Evolutionary conservation across 2,113 vertebrate species (phyloP), one percentile per base, ranked within the genome.

Genomic region (Anser cygnoides): DNA sequence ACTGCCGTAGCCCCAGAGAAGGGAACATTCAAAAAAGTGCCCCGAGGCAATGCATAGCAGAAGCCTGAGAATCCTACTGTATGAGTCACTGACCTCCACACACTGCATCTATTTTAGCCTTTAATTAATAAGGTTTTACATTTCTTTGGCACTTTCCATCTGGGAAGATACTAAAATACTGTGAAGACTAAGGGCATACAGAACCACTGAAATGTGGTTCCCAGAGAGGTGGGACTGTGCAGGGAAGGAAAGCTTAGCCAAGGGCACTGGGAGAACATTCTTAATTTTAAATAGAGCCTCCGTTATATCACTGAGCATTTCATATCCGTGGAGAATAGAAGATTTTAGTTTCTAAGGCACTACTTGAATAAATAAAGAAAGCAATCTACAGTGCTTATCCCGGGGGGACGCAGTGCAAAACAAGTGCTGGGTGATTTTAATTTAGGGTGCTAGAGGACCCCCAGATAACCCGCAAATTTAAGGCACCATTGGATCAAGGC

Each of bases 71-170:
- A 91, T 96, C 86, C 25, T 90, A 54, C 87, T 78, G 79, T 88
- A 85, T 96, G 96, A 97, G 93, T 97, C 95, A 94, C 91, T 96
- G 96, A 95, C 95, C 96, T 94, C 94, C 84, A 78, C 87, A 93
- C 77, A 70, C 74, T 81, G 79, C 77, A 87, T 83, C 82, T 87
- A 90, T 90, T 93, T 81, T 57, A 74, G 89, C 83, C 94, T 96
- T 94, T 96, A 94, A 96, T 97, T 93, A 95, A 92, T 95, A 89
- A 87, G 63, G 37, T 83, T 96, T 90, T 93, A 81, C 89, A 93
- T 94, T 92, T 97, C 93, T 85, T 61, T 86, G 65, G 85, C 75
- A 46, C 73, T 86, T 96, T 87, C 92, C 90, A 81, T 95, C 91
- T 78, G 90, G 84, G 92, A 95, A 87, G 76, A 79, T 88, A 82